These are phyloP conservation scores for Thunnus albacares DNA, from an alignment of 2,797 vertebrate species.

Conservation along the genomic window DNA sequence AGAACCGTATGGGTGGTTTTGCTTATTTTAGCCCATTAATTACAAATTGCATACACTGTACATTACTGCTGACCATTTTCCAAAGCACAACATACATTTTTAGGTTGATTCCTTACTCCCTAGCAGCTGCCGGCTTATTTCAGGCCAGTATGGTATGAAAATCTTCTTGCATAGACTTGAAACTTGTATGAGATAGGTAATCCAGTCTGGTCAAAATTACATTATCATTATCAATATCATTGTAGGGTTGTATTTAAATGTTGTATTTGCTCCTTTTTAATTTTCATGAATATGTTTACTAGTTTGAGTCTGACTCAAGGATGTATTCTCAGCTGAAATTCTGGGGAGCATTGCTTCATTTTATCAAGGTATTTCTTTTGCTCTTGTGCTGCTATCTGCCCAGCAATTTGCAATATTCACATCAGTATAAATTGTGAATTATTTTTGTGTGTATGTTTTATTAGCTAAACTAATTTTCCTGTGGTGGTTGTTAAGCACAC, in stretches of 20 bases:
- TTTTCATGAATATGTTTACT: not conserved
- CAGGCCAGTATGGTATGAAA: not conserved
- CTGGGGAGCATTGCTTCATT: not conserved
- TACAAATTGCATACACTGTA: conserved; percentile 25
- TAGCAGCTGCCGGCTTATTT: not conserved
- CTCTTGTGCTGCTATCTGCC: not conserved
- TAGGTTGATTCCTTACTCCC: conserved; percentile 8
- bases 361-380: conserved; percentile 16
- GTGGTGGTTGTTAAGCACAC: not conserved
- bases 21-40: conserved; percentile 37
- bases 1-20: not conserved
- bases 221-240: not conserved
- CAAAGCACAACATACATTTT: not conserved
- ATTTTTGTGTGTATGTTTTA: not conserved
- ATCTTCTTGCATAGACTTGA: not conserved
- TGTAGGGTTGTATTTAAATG: too few relatives aligned
- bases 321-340: not conserved
- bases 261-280: not conserved
- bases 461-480: conserved; percentile 1
- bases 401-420: not conserved
- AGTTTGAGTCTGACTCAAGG: not conserved
- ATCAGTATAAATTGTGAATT: not conserved
- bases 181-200: too few relatives aligned
- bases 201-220: not conserved
- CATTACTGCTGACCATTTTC: conserved; percentile 4